Conservation (phyloP, 2,113 vertebrate genomes). For the Nannobrachium achirus region DNA sequence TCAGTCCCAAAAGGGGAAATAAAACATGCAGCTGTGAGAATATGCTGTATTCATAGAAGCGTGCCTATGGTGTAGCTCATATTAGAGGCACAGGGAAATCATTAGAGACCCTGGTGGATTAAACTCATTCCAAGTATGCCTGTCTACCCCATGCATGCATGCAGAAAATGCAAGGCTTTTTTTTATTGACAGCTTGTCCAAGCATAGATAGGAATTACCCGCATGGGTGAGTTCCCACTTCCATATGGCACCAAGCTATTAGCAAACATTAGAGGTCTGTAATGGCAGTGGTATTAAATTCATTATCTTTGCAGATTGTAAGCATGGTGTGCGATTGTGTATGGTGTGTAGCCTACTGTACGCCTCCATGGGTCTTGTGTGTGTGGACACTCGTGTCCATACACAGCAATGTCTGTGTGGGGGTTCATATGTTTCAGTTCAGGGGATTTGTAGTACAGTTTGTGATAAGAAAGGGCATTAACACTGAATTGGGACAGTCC, state of each 20-base stretch:
- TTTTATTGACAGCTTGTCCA: conserved; percentile 73
- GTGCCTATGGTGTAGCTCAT: conserved; percentile 19
- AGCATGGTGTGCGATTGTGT: conserved; percentile 48
- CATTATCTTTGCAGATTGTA: conserved; percentile 71
- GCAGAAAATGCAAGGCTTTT: conserved; percentile 50
- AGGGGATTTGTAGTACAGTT: conserved; percentile 64
- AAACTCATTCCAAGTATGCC: conserved; percentile 24
- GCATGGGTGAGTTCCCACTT: conserved; percentile 58
- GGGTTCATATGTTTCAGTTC: conserved; percentile 70
- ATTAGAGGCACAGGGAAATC: conserved; percentile 47
- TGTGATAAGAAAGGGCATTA: conserved; percentile 72
- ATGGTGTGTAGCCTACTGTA: background rate
- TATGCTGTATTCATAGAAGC: conserved; percentile 27
- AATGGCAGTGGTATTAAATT: conserved; percentile 70
- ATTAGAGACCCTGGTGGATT: conserved; percentile 67
- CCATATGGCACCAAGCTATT: conserved; percentile 73
- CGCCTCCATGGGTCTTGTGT: background rate
- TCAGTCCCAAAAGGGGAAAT: conserved; percentile 47
- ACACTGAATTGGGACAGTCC: conserved; percentile 61
- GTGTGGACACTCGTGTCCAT: conserved; percentile 34
- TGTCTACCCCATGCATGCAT: conserved; percentile 33
- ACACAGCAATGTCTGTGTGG: conserved; percentile 63
- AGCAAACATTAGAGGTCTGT: conserved; percentile 75
- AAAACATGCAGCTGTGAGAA: conserved; percentile 45
- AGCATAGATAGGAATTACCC: conserved; percentile 70